These are phyloP conservation scores for Aphodius sticticus DNA, from an alignment of 2,888 invertebrate species.

Conservation along the genomic window DNA sequence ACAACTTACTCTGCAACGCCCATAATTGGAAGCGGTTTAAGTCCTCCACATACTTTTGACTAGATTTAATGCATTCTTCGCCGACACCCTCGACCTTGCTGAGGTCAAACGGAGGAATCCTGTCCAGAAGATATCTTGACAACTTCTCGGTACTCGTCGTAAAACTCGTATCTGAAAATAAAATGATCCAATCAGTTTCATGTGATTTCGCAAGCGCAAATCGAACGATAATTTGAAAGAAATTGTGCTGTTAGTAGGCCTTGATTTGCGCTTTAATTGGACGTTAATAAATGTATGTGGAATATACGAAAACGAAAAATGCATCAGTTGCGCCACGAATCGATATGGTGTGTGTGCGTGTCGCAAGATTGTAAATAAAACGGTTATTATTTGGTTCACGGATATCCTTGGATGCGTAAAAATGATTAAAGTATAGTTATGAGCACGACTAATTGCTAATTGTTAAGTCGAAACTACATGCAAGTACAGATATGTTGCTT, in stretches of 20 bases:
- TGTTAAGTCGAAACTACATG: neutral
- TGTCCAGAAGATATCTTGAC: constrained; percentile 49
- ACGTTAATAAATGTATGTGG: constrained; percentile 11
- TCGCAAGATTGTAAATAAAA: constrained; percentile 11
- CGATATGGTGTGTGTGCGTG: constrained; percentile 18
- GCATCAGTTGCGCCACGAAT: neutral
- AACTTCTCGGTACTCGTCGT: constrained; percentile 49
- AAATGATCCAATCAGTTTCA: constrained; percentile 14
- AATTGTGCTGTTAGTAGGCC: neutral
- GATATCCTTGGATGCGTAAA: constrained; percentile 16
- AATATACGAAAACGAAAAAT: neutral
- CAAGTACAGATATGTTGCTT: no score
- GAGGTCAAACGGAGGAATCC: constrained; percentile 55
- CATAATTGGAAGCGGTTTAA: constrained; percentile 55
- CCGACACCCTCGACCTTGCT: constrained; percentile 51
- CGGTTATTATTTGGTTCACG: constrained; percentile 24
- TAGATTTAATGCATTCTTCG: constrained; percentile 52
- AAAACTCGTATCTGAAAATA: constrained; percentile 53
- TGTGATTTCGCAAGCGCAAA: neutral
- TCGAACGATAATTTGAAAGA: neutral
- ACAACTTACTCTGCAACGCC: constrained; percentile 58
- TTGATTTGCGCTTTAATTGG: neutral
- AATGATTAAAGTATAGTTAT: neutral
- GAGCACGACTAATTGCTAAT: neutral
- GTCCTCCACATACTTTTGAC: constrained; percentile 51